A percentile compares a stretch with the other conserved stretches of the same genome.
Conservation (phyloP, 2,888 invertebrate genomes). For the Drosophila sordidula region DNA sequence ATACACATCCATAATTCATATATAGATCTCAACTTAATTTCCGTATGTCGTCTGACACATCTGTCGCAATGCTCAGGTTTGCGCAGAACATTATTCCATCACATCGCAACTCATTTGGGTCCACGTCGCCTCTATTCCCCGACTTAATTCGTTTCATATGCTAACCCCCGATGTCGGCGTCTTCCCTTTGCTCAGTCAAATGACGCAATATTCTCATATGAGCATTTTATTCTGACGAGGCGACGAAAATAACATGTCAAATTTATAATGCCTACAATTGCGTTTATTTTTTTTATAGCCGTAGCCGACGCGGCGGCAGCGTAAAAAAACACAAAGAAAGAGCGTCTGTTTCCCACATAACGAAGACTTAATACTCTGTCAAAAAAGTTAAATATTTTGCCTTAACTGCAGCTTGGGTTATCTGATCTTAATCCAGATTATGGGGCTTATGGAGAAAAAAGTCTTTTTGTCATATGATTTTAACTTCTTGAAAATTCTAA, state of each 20-base stretch:
- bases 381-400: neutral
- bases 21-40: slow-evolving; percentile 42
- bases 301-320: slow-evolving; percentile 41
- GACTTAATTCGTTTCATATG: slow-evolving; percentile 55
- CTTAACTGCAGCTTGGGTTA: neutral
- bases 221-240: slow-evolving; percentile 63
- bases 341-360: neutral
- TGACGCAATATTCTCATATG: slow-evolving; percentile 55
- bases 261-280: slow-evolving; percentile 77
- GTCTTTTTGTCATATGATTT: neutral
- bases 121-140: slow-evolving; percentile 2
- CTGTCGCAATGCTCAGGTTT: slow-evolving; percentile 26
- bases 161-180: slow-evolving; percentile 26
- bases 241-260: slow-evolving; percentile 79
- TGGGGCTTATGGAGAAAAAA: neutral
- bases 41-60: slow-evolving; percentile 44
- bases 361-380: slow-evolving; percentile 9
- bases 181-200: slow-evolving; percentile 9
- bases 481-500: neutral
- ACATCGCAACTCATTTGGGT: slow-evolving; percentile 37
- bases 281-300: slow-evolving; percentile 58
- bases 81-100: slow-evolving; percentile 31
- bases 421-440: neutral
- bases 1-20: slow-evolving; percentile 36
- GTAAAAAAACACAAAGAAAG: slow-evolving; percentile 20